Base-by-base conservation (phyloP, 2,888 invertebrate species). In the Pristionchus japonicus region DNA sequence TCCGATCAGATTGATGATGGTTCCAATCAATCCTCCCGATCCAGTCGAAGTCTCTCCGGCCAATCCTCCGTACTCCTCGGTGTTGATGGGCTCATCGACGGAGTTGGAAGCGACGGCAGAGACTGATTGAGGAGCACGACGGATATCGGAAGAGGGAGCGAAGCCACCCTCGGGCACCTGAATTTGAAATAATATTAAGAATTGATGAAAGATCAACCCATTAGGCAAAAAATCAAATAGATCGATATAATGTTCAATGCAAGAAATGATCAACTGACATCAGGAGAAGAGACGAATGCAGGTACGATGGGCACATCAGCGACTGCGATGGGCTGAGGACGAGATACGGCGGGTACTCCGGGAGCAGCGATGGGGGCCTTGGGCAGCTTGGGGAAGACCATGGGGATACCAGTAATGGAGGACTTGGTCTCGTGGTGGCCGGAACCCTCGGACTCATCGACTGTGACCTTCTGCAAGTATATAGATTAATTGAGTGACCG, bases 341-440 rank as follows among this genome's bases (percentile, higher is more conserved):
- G 87, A 87, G 57, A 77, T 6, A 80, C 31, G 40, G 80, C 15
- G 27, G 80, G 87, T 1, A 40, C 77, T 11, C 47, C 57, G 61
- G 90, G 89, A 61, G 83, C 31, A 37, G 74, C 52, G 52, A 90
- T 88, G 17, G 93, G 93, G 40, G 92, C 91, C 86, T 93, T 93
- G 43, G 94, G 94, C 37, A 94, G 89, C 82, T 94, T 92, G 31
- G 93, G 93, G 90, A 93, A 93, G 37, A 94, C 90, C 91, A 93
- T 93, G 77, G 94, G 94, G 86, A 94, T 94, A 34, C 94, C 94
- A 47, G 90, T 90, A 88, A 94, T 94, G 0, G 94, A 94, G 34
- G 93, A 94, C 85, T 92, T 90, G 27, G 88, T 61, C 74, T 88
- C 90, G 61, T 90, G n/a, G n/a, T n/a, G 90, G 77, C 92, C 92